Evolutionary conservation across 2,113 vertebrate species (phyloP), one percentile per base, ranked within the genome.

Genomic region (Osmerus mordax): DNA sequence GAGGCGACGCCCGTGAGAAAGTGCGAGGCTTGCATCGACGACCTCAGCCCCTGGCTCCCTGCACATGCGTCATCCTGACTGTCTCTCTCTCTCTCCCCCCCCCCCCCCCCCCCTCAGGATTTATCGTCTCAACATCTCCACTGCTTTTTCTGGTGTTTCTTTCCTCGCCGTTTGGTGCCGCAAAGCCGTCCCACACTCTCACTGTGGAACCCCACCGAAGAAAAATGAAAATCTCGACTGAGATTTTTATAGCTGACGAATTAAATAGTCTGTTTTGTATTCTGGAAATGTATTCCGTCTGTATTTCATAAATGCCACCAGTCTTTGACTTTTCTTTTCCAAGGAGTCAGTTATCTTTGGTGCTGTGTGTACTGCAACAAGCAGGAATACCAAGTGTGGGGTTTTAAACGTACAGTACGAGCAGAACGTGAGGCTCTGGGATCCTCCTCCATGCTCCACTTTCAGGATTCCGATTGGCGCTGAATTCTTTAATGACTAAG

Each of bases 401-500:
- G 32, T 6, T 1, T 36, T 36, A 36, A 36, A 36, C 0, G 0
- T 5, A 7, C 32, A 36, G 32, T 36, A 36, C 4, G 32, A 36
- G 7, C 32, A 36, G 32, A 36, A 36, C 7, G 32, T 7, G 25
- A 25, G 13, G 21, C 25, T 23, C 23, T 71, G 62, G 65, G 77
- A 76, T 75, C 67, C 32, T 65, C 73, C 81, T 41, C 78, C 74
- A 81, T 71, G 68, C 58, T 84, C 75, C 76, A 69, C 78, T 86
- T 86, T 81, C 51, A 72, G 18, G 21, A 53, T 3, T 59, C 23
- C 79, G 76, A 84, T 85, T 86, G 75, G 76, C 51, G 36, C 59
- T 67, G 74, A 78, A 86, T 85, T 78, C 83, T 76, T 83, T 75
- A 1, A 59, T 78, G 82, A 81, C 69, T 77, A 69, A 76, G 78